Evolutionary conservation across 2,888 invertebrate genomes (phyloP).

Genomic region (Phytoseiulus persimilis): DNA sequence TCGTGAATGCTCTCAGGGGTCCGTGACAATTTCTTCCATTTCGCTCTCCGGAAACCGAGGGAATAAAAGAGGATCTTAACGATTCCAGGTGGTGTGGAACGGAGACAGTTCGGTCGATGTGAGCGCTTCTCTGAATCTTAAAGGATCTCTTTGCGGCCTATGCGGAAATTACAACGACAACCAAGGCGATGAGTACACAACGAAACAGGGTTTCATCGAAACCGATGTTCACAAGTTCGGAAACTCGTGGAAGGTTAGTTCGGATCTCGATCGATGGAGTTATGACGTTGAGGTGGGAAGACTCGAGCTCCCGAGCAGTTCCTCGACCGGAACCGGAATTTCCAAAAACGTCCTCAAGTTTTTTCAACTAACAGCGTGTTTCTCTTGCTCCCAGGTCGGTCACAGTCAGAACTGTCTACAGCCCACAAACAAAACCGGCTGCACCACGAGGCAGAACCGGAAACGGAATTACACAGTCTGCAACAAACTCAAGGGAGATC

Average conservation of each 20-base stretch:
- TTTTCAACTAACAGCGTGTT: background rate
- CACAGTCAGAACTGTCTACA: slow-evolving; percentile 34
- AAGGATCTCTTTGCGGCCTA: slow-evolving; percentile 32
- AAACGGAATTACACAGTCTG: slow-evolving; percentile 7
- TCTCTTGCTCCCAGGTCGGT: background rate
- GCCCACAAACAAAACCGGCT: background rate
- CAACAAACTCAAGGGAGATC: slow-evolving; percentile 27
- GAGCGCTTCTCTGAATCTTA: slow-evolving; percentile 16
- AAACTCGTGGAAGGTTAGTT: slow-evolving; percentile 11
- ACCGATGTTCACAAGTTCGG: slow-evolving; percentile 17
- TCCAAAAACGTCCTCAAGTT: too few relatives aligned
- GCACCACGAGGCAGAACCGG: background rate
- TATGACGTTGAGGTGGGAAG: too few relatives aligned
- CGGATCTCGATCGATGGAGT: background rate
- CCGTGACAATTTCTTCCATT: too few relatives aligned
- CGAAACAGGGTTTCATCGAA: slow-evolving; percentile 21
- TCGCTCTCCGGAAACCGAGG: too few relatives aligned
- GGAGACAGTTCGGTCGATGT: slow-evolving; percentile 25
- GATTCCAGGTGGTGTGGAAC: slow-evolving; percentile 19
- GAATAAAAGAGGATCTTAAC: too few relatives aligned
- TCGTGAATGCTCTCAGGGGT: too few relatives aligned
- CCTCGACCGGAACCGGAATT: too few relatives aligned
- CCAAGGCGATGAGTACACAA: slow-evolving; percentile 33
- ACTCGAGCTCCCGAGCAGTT: too few relatives aligned
- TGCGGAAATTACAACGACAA: slow-evolving; percentile 27